Conservation (phyloP, 2,888 invertebrate genomes). For the Tipula vernalis region DNA sequence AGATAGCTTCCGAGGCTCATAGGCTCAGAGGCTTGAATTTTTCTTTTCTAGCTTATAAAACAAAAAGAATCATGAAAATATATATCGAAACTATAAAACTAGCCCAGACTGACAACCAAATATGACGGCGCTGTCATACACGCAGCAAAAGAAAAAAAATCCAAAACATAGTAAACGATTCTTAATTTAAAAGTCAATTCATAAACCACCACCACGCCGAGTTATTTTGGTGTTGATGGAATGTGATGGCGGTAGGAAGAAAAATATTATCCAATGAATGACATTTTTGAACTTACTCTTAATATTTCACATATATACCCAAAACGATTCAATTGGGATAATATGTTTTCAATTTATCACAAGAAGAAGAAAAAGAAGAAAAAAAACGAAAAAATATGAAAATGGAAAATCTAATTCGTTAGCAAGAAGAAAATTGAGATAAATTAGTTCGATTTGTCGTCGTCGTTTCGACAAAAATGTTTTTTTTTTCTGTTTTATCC, state of each 20-base stretch:
- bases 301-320: background rate
- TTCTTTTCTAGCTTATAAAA: too few relatives aligned
- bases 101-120: too few relatives aligned
- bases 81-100: too few relatives aligned
- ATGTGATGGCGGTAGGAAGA: too few relatives aligned
- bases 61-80: too few relatives aligned
- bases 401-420: background rate
- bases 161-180: too few relatives aligned
- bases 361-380: background rate
- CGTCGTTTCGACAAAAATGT: background rate
- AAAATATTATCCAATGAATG: background rate
- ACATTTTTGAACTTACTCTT: background rate
- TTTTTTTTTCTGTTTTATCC: too few relatives aligned
- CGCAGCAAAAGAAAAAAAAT: too few relatives aligned
- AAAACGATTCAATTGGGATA: conserved; percentile 4
- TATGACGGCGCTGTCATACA: too few relatives aligned
- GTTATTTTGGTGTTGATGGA: too few relatives aligned
- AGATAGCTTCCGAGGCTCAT: too few relatives aligned
- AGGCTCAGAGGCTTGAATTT: too few relatives aligned
- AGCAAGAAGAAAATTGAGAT: background rate
- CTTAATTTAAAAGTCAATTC: background rate
- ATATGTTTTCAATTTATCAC: background rate
- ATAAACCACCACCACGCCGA: background rate
- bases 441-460: background rate
- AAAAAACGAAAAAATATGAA: background rate